Evolutionary conservation across 2,888 invertebrate species (phyloP).

Genomic region (Xylocampa areola): DNA sequence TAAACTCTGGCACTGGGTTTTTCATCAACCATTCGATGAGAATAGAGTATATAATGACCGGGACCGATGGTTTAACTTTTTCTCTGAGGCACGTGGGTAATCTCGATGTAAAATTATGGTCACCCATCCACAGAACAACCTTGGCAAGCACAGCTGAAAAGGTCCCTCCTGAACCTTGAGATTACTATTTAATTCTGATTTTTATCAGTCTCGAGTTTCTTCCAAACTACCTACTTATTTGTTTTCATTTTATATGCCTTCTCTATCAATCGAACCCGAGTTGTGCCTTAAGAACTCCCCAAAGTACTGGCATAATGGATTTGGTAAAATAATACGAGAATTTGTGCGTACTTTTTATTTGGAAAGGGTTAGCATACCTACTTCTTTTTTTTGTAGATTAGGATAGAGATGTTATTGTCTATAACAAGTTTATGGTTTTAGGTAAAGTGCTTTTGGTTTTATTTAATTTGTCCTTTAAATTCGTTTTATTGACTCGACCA

Average conservation of each 20-base stretch:
- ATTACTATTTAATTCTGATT: background rate
- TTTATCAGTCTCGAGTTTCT: constrained; percentile 2
- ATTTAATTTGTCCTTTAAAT: background rate
- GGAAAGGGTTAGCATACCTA: constrained; percentile 44
- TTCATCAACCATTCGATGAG: no score
- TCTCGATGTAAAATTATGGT: no score
- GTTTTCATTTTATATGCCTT: constrained; percentile 53
- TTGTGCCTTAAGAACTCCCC: constrained; percentile 58
- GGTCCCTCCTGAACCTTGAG: no score
- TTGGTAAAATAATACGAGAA: constrained; percentile 59
- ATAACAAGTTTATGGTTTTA: background rate
- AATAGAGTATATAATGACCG: no score
- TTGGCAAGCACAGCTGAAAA: no score
- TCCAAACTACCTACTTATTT: constrained; percentile 22
- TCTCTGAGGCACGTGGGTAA: no score
- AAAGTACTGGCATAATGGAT: constrained; percentile 60
- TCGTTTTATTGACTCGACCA: background rate
- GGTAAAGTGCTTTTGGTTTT: no score
- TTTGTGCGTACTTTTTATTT: constrained; percentile 48
- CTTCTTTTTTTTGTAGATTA: background rate
- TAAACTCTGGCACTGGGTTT: no score
- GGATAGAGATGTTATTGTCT: background rate
- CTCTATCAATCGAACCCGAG: constrained; percentile 52
- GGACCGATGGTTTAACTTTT: no score
- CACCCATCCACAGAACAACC: no score